Percentiles rank a stretch among this genome's conserved stretches.
These are phyloP conservation scores for Tenthredo scrophulariae DNA, from an alignment of 2,888 invertebrate species.

Conservation along the genomic window DNA sequence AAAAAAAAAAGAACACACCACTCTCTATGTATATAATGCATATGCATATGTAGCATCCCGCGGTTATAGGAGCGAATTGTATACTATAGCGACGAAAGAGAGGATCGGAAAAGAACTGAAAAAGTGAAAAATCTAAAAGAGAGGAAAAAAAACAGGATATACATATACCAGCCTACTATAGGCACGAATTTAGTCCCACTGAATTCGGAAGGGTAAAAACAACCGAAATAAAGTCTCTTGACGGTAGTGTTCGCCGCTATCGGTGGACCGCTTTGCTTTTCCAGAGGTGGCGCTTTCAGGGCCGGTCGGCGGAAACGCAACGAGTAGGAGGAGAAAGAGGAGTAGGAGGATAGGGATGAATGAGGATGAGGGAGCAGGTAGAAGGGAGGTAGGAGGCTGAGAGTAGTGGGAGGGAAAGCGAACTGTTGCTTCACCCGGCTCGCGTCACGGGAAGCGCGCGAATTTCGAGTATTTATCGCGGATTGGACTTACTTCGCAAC, in stretches of 20 bases:
- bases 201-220: constrained; percentile 40
- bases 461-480: constrained; percentile 29
- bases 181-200: not conserved
- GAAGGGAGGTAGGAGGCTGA: constrained; percentile 14
- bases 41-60: not conserved
- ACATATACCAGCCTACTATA: not conserved
- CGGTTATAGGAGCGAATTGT: not conserved
- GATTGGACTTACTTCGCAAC: not conserved
- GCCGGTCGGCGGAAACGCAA: constrained; percentile 47
- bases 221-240: constrained; percentile 44
- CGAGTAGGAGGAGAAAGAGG: constrained; percentile 6
- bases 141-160: not conserved
- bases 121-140: constrained; percentile 45
- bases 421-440: constrained; percentile 43
- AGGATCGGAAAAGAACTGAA: constrained; percentile 44
- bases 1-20: no score
- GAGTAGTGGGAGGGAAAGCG: constrained; percentile 45
- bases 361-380: constrained; percentile 15
- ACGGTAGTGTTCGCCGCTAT: constrained; percentile 41
- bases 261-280: constrained; percentile 63
- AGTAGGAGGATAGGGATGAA: constrained; percentile 14
- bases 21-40: no score
- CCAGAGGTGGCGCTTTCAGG: constrained; percentile 59
- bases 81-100: constrained; percentile 28
- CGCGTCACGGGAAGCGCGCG: constrained; percentile 34